Evolutionary conservation across 2,113 vertebrate genomes (phyloP).

Genomic region (Urocitellus parryii): DNA sequence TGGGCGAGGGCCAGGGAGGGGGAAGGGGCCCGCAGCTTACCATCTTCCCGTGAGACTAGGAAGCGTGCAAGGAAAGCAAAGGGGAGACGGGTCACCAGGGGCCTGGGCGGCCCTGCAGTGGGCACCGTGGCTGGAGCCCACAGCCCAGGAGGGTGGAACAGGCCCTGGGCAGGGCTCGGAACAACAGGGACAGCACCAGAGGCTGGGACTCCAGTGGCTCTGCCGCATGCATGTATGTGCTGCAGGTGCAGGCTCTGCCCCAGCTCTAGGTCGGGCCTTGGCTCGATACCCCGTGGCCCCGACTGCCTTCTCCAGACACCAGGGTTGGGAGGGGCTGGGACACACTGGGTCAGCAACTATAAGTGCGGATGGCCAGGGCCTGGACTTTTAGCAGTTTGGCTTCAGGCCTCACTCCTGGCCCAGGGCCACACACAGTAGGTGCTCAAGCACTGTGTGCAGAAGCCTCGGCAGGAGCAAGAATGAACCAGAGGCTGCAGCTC

Average conservation of each 20-base stretch:
- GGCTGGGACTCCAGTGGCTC: background rate
- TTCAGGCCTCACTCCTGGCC: too few relatives aligned
- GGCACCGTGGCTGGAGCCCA: background rate
- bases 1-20: rapidly evolving
- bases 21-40: constrained; percentile 89
- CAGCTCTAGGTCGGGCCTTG: background rate
- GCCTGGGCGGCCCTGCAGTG: background rate
- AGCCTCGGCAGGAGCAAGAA: background rate
- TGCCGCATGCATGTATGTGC: too few relatives aligned
- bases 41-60: constrained; percentile 98
- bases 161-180: background rate
- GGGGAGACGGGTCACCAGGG: constrained; percentile 61
- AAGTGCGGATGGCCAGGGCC: rapidly evolving
- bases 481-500: background rate
- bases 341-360: rapidly evolving
- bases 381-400: background rate
- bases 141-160: background rate
- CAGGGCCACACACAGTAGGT: background rate
- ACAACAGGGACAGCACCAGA: background rate
- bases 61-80: constrained; percentile 89
- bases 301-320: rapidly evolving
- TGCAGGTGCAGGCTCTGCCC: background rate
- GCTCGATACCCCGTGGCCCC: too few relatives aligned
- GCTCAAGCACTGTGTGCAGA: background rate
- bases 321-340: rapidly evolving